Evolutionary conservation across 2,888 invertebrate genomes (phyloP).

Genomic region (Melinaea marsaeus): DNA sequence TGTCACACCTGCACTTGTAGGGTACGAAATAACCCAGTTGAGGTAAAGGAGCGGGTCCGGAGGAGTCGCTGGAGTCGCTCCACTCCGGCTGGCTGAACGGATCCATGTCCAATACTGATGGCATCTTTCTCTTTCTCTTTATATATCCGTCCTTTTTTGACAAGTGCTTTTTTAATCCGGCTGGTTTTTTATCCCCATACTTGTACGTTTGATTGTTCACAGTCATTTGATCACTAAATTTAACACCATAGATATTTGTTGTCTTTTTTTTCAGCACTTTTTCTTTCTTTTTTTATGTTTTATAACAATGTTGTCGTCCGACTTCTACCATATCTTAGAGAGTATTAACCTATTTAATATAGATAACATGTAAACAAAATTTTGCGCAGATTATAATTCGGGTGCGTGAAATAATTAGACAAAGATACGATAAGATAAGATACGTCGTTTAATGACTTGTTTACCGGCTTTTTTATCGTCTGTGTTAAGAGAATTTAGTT

Average conservation of each 20-base stretch:
- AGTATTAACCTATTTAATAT: constrained; percentile 42
- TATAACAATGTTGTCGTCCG: neutral
- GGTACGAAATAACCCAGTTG: constrained; percentile 81
- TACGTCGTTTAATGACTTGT: neutral
- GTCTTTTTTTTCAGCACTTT: neutral
- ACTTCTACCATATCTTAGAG: constrained; percentile 31
- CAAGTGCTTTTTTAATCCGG: constrained; percentile 4
- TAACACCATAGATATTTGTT: neutral
- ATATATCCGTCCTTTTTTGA: constrained; percentile 10
- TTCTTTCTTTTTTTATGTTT: neutral
- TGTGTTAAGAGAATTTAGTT: too few relatives aligned
- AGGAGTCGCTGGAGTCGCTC: constrained; percentile 70
- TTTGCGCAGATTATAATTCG: constrained; percentile 36
- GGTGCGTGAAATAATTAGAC: constrained; percentile 55
- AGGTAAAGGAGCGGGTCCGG: constrained; percentile 64
- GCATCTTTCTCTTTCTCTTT: constrained; percentile 44
- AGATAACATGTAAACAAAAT: constrained; percentile 46
- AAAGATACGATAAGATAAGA: constrained; percentile 42
- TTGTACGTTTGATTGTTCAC: constrained; percentile 2
- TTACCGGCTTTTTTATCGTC: too few relatives aligned
- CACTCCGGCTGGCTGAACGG: constrained; percentile 71
- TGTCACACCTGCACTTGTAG: constrained; percentile 68
- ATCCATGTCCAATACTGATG: constrained; percentile 58
- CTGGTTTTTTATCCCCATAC: neutral
- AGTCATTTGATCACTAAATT: neutral